Evolutionary conservation across 1,140 invertebrate genomes (phyloP), one percentile per base, ranked within the genome.

Genomic region (Pachyrhynchus sulphureomaculatus): DNA sequence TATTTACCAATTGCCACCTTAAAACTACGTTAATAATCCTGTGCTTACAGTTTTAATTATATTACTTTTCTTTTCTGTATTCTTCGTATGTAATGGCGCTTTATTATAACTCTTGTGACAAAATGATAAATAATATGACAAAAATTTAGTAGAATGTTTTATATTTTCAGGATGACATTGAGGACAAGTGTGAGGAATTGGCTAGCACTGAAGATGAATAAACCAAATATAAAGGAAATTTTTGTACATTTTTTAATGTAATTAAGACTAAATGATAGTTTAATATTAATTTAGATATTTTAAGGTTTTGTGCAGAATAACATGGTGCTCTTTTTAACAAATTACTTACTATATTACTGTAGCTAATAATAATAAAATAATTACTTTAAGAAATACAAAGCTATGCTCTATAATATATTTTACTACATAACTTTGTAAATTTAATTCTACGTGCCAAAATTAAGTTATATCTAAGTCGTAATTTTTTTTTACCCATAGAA

Each of bases 181-280:
- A 84, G 41, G 82, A 84, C 20, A 82, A 79, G 62, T 86, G 84
- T 67, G 83, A 84, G 23, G 78, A 83, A 5, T 26, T 60, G 13
- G 57, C 48, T 15, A 42, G 37, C 23, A 5, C 4, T 2, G 44
- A 48, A 26, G n/a, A 15, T 37, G 52, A 41, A 23, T 29, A 9
- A 41, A 42, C 1, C 12, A 2, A 39, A 39, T 29, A 39, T 6
- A 6, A n/a, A n/a, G n/a, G n/a, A 39, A 2, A 39, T 6, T n/a
- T 13, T n/a, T 18, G n/a, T 39, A 18, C 17, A n/a, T 18, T 17
- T 5, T 39, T 1, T 10, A 39, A 2, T 39, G 41, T 44, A 44
- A 44, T 23, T 23, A 44, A 18, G n/a, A n/a, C 2, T 18, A 44
- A n/a, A 20, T 15, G n/a, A n/a, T n/a, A n/a, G n/a, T 23, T 18